Evolutionary conservation across 2,113 vertebrate genomes (phyloP).

Genomic region (Pseudorasbora parva): DNA sequence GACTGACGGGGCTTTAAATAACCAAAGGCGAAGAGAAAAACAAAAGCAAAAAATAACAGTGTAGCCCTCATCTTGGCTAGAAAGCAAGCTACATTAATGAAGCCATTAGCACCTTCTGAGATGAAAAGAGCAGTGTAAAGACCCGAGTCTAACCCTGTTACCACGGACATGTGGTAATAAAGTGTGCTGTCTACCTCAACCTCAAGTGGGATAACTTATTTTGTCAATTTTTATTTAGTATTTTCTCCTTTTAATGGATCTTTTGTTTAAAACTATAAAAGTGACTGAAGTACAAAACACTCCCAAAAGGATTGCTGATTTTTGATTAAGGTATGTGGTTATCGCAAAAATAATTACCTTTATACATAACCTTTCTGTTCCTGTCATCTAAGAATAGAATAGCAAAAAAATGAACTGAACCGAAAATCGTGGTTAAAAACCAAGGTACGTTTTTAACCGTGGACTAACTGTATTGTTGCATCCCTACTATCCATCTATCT

Average conservation of each 20-base stretch:
- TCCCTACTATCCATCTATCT: not conserved
- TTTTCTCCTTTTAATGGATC: not conserved
- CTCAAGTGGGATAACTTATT: not conserved
- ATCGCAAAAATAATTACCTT: not conserved
- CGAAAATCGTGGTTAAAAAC: too few species aligned
- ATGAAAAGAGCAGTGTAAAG: conserved; percentile 45
- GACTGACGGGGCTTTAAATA: conserved; percentile 1
- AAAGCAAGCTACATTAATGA: conserved; percentile 51
- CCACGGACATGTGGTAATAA: conserved; percentile 4
- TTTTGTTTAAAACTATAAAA: not conserved
- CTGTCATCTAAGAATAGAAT: too few species aligned
- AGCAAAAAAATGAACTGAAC: too few species aligned
- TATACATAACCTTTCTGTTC: too few species aligned
- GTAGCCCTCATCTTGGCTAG: conserved; percentile 20
- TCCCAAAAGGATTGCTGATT: not conserved
- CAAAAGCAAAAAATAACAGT: conserved; percentile 47
- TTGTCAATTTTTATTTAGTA: not conserved
- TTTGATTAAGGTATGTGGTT: not conserved
- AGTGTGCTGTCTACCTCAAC: conserved; percentile 5
- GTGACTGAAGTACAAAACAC: not conserved
- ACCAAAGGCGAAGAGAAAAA: conserved; percentile 24
- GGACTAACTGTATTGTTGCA: too few species aligned
- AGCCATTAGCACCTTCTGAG: conserved; percentile 51
- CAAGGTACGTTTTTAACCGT: too few species aligned
- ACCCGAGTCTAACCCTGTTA: conserved; percentile 39